Evolutionary conservation across 2,113 vertebrate species (phyloP).

Genomic region (Salvelinus alpinus): DNA sequence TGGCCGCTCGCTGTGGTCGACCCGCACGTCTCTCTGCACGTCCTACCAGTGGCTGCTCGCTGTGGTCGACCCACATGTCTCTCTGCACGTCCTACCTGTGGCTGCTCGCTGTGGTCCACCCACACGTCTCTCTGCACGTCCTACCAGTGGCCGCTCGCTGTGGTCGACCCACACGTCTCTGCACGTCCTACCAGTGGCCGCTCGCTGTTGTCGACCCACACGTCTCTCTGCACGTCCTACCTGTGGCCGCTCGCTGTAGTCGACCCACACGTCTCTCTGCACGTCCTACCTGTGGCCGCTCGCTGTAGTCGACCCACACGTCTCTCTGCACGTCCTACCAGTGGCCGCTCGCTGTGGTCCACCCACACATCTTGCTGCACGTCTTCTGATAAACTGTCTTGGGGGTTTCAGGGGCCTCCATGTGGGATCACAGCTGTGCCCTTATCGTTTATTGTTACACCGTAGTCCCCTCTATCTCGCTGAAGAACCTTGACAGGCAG

Average conservation of each 20-base stretch:
- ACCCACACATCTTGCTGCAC: slow-evolving; percentile 10
- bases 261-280: slow-evolving; percentile 17
- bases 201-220: slow-evolving; percentile 32
- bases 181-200: not conserved
- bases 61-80: slow-evolving; percentile 27
- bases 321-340: not conserved
- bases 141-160: not conserved
- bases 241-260: slow-evolving; percentile 17
- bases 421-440: slow-evolving; percentile 11
- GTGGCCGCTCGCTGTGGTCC: slow-evolving; percentile 19
- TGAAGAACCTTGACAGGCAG: not conserved
- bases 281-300: not conserved
- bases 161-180: not conserved
- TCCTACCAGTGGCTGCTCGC: slow-evolving; percentile 6
- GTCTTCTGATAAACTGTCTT: slow-evolving; percentile 31
- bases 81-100: not conserved
- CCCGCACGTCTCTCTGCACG: no score
- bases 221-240: not conserved
- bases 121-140: slow-evolving; percentile 9
- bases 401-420: slow-evolving; percentile 23
- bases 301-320: slow-evolving; percentile 27
- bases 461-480: not conserved
- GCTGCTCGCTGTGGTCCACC: not conserved
- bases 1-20: not conserved
- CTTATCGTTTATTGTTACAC: not conserved